phyloP scores from a whole-genome alignment of 2,113 vertebrate genomes.

The Cromileptes altivelis region DNA sequence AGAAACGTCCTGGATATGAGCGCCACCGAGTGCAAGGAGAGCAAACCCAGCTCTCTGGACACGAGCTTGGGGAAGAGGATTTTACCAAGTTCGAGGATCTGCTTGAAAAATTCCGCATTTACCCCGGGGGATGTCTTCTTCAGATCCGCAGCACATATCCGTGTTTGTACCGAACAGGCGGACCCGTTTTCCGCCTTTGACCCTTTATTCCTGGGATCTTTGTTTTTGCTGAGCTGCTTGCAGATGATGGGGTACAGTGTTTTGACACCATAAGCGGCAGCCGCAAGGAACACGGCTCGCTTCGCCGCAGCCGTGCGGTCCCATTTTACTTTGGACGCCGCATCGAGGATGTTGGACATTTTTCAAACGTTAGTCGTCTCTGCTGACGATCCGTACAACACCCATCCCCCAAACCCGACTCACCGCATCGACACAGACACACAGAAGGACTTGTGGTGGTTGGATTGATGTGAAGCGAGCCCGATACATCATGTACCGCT shows the following conservation, averaged over 20 bases:
- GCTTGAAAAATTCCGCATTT: constrained; percentile 91
- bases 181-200: constrained; percentile 77
- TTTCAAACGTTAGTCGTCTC: constrained; percentile 64
- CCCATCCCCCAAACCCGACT: constrained; percentile 68
- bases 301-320: constrained; percentile 85
- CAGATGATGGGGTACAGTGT: constrained; percentile 90
- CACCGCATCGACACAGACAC: constrained; percentile 21
- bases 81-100: constrained; percentile 90
- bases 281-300: constrained; percentile 88
- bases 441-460: constrained; percentile 5
- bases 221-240: constrained; percentile 78
- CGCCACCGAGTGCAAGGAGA: constrained; percentile 94
- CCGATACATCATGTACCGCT: constrained; percentile 66
- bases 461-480: constrained; percentile 36
- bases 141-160: background rate
- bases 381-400: constrained; percentile 32
- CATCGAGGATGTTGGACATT: constrained; percentile 91
- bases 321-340: constrained; percentile 88
- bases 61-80: constrained; percentile 94
- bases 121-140: constrained; percentile 86
- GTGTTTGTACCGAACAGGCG: constrained; percentile 8
- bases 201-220: constrained; percentile 2
- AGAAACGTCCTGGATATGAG: constrained; percentile 96
- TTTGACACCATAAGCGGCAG: constrained; percentile 89
- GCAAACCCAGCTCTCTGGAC: constrained; percentile 90